Base-by-base conservation (phyloP, 2,888 invertebrate species). In the Thecocarcelia acutangulata region DNA sequence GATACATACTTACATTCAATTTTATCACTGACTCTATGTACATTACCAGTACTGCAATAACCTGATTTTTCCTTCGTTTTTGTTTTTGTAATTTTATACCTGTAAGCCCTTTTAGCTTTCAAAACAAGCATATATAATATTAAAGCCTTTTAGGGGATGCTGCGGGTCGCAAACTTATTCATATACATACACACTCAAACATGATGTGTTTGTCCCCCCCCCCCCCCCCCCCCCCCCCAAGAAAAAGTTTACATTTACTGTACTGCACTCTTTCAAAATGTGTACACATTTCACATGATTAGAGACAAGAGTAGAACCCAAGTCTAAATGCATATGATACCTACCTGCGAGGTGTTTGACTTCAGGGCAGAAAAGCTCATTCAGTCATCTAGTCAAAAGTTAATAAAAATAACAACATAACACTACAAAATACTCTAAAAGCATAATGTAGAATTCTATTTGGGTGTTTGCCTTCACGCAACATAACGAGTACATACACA, bases 331-430 rank as follows among this genome's bases (percentile, higher is more conserved):
- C 17, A n/a, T 11, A 4, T 21, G 58, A 50, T 44, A 5, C 4
- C 66, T 44, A 5, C 4, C 66, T 68, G 21, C 11, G 2, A 58
- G 68, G 68, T 59, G 28, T 61, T 24, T 68, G 44, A 69, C 52
- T 52, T 19, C 13, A 37, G 52, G 68, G 11, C 44, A 21, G 11
- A 69, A 54, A 69, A 69, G 54, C 61, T 61, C 68, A 68, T 75
- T 50, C 33, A 68, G 76, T 69, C 52, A 68, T 75, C 66, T 42
- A 68, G 76, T 69, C 52, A 68, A 69, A 54, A 59, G 59, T 68
- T 68, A 76, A 61, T 68, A 68, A 44, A 13, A 64, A 64, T 37
- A 40, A 24, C 17, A 40, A 13, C 9, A 42, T 9, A 72, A 66
- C 17, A 42, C 21, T 33, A 76, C 44, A 6, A 52, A 76, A 69